Evolutionary conservation across 2,888 invertebrate genomes (phyloP).

Genomic region (Drosophila koepferae): DNA sequence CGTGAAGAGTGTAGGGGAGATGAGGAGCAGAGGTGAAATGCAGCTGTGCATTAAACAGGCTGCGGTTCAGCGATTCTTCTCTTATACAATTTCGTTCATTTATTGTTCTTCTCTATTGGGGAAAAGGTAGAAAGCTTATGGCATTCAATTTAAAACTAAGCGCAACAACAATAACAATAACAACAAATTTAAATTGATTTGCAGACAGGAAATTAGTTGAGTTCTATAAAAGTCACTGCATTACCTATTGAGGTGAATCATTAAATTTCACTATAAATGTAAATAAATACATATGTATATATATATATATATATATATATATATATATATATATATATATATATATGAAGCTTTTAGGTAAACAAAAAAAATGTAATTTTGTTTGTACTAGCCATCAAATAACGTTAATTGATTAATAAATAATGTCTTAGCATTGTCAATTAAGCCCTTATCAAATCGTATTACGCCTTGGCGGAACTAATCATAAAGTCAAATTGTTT

Average conservation of each 20-base stretch:
- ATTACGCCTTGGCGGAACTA: slow-evolving; percentile 46
- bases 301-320: neutral
- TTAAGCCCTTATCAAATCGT: slow-evolving; percentile 37
- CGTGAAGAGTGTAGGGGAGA: neutral
- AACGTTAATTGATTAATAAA: slow-evolving; percentile 18
- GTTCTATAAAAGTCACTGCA: slow-evolving; percentile 17
- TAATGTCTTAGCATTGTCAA: slow-evolving; percentile 23
- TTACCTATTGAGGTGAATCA: slow-evolving; percentile 14
- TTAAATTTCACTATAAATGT: slow-evolving; percentile 2
- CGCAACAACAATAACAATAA: slow-evolving; percentile 32
- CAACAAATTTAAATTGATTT: slow-evolving; percentile 35
- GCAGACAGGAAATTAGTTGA: slow-evolving; percentile 66
- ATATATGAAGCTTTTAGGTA: neutral
- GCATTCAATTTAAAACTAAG: slow-evolving; percentile 58
- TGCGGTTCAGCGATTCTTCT: slow-evolving; percentile 63
- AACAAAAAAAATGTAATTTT: neutral
- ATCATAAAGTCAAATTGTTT: slow-evolving; percentile 35
- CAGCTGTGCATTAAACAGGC: slow-evolving; percentile 34
- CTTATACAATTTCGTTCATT: slow-evolving; percentile 49
- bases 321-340: neutral
- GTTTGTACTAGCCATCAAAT: neutral
- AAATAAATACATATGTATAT: neutral
- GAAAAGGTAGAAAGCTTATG: slow-evolving; percentile 44
- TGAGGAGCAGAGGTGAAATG: slow-evolving; percentile 23
- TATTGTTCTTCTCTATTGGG: slow-evolving; percentile 23